Conservation (phyloP, 2,797 vertebrate genomes). For the Sandelia bainsii region DNA sequence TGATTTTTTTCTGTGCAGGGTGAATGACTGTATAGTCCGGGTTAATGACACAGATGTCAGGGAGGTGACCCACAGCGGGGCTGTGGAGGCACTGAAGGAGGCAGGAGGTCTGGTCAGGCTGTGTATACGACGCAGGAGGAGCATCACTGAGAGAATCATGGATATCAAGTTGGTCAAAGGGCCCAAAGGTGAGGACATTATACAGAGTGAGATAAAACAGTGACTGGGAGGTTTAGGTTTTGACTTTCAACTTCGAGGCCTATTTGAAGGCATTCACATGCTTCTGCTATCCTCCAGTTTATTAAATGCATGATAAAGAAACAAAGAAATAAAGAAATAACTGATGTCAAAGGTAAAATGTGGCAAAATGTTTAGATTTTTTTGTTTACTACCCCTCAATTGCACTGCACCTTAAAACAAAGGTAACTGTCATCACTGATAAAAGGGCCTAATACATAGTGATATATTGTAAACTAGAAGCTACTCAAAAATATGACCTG, state of each 20-base stretch:
- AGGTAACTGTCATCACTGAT: too few relatives aligned
- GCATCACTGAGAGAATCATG: constrained; percentile 91
- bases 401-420: too few relatives aligned
- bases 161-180: constrained; percentile 98
- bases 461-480: neutral
- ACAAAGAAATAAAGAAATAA: neutral
- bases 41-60: constrained; percentile 95
- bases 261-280: neutral
- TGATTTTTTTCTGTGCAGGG: constrained; percentile 79
- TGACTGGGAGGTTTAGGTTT: neutral
- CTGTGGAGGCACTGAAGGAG: constrained; percentile 96
- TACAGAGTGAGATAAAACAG: neutral
- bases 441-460: neutral
- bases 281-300: neutral
- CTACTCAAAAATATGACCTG: neutral
- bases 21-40: constrained; percentile 95
- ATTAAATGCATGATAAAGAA: too few relatives aligned
- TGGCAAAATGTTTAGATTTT: neutral
- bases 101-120: constrained; percentile 93
- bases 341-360: neutral
- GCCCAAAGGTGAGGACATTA: constrained; percentile 89
- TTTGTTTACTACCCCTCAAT: too few relatives aligned
- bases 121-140: constrained; percentile 92
- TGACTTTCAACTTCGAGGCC: neutral
- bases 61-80: constrained; percentile 96